phyloP scores from a whole-genome alignment of 1,140 invertebrate genomes.

The Drosophila lacertosa region DNA sequence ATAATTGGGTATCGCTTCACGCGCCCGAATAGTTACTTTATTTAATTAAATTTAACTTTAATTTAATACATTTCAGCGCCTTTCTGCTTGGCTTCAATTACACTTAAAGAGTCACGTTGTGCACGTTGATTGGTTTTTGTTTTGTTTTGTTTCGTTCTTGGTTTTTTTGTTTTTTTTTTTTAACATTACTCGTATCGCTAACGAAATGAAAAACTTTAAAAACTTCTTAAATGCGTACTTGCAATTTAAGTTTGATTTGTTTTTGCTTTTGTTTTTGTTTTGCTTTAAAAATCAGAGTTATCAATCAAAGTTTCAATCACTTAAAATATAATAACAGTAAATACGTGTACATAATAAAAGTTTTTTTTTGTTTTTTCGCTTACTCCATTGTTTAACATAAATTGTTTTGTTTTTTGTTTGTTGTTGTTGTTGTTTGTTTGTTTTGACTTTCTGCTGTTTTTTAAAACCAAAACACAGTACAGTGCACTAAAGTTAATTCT shows the following conservation, averaged over 20 bases:
- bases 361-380: slow-evolving; percentile 40
- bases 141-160: slow-evolving; percentile 33
- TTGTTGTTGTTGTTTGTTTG: slow-evolving; percentile 25
- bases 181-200: slow-evolving; percentile 50
- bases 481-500: slow-evolving; percentile 71
- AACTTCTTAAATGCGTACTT: slow-evolving; percentile 54
- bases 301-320: slow-evolving; percentile 59
- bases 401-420: slow-evolving; percentile 18
- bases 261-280: slow-evolving; percentile 36
- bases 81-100: slow-evolving; percentile 42
- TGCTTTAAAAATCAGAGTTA: slow-evolving; percentile 59
- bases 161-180: background rate
- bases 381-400: slow-evolving; percentile 60
- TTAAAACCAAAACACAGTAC: slow-evolving; percentile 83
- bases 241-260: slow-evolving; percentile 49
- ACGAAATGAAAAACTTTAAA: slow-evolving; percentile 71
- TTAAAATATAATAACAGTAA: slow-evolving; percentile 83
- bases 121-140: slow-evolving; percentile 32
- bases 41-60: slow-evolving; percentile 60
- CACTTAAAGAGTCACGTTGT: slow-evolving; percentile 46
- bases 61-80: slow-evolving; percentile 62
- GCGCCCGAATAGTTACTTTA: slow-evolving; percentile 45
- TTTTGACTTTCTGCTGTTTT: slow-evolving; percentile 66
- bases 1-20: slow-evolving; percentile 44
- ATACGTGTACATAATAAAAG: slow-evolving; percentile 77